These are phyloP conservation scores for Myotis myotis DNA, from an alignment of 2,797 vertebrate genomes.

Conservation along the genomic window DNA sequence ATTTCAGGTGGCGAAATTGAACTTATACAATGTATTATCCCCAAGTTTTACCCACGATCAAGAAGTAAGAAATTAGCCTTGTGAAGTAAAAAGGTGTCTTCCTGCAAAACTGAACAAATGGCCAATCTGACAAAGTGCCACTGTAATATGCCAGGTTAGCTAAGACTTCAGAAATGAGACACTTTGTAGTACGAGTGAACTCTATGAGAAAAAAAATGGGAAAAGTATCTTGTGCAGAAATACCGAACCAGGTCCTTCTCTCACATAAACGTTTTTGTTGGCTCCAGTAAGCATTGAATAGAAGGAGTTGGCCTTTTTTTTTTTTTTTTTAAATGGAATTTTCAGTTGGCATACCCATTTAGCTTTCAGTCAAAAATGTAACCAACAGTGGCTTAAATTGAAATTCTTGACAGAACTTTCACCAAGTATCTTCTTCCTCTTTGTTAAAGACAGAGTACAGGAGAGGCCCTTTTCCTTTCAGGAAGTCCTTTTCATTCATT, in stretches of 20 bases:
- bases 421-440: neutral
- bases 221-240: slow-evolving; percentile 58
- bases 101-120: slow-evolving; percentile 60
- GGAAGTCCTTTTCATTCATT: slow-evolving; percentile 3
- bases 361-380: slow-evolving; percentile 42
- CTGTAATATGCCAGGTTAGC: slow-evolving; percentile 18
- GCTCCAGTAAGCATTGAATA: slow-evolving; percentile 26
- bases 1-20: slow-evolving; percentile 54
- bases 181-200: slow-evolving; percentile 6
- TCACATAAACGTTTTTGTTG: slow-evolving; percentile 55
- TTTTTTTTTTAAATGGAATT: slow-evolving; percentile 50
- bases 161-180: slow-evolving; percentile 50
- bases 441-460: slow-evolving; percentile 30
- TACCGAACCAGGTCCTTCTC: slow-evolving; percentile 18
- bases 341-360: slow-evolving; percentile 21
- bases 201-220: neutral
- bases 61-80: slow-evolving; percentile 69
- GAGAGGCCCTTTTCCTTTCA: neutral
- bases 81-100: slow-evolving; percentile 61
- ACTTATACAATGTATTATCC: slow-evolving; percentile 47
- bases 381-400: slow-evolving; percentile 48
- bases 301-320: slow-evolving; percentile 45
- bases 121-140: slow-evolving; percentile 56
- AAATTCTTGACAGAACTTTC: slow-evolving; percentile 60
- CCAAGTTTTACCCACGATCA: slow-evolving; percentile 44